Evolutionary conservation across 2,888 invertebrate species (phyloP), one percentile per base, ranked within the genome.

Genomic region (Podabrus alpinus): DNA sequence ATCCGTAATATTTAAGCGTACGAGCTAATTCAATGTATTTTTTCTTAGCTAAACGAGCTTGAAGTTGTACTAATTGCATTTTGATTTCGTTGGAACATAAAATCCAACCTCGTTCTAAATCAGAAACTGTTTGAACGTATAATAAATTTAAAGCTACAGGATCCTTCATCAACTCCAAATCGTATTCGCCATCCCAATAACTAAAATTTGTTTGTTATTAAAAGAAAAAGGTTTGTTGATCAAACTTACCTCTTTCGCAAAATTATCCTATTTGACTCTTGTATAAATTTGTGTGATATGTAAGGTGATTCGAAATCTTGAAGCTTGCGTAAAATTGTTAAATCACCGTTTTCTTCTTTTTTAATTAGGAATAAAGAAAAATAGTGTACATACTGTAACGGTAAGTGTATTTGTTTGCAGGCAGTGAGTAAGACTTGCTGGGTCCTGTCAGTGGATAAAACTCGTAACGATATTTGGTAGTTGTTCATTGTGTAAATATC

Each of bases 221-320:
- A 16, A 25, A 16, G 66, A 16, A 68, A 13, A 64, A 45, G 11
- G 59, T 21, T 71, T 77, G 61, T 70, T 70, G 45, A 59, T 4
- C 62, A 66, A 13, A 83, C 84, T 84, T 86, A 95, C 95, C 94
- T 94, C 90, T 96, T 98, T 82, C 96, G 91, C 80, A 98, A 89
- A 79, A 97, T 93, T 87, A 98, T 92, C 88, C 93, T 86, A 79
- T 87, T 93, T 85, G 92, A 92, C 79, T 92, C 93, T 77, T 92
- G 92, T 75, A 94, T 91, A 86, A 93, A 92, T 85, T 94, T 94
- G 81, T 95, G 93, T 71, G 98, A 97, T 88, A 98, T 94, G 88
- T 94, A 96, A 0, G 99, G 98, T 80, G 97, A 96, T 90, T 99
- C 99, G 90, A 97, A 99, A 87, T 98, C 95, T 88, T 98, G 96